Conservation (phyloP, 2,888 invertebrate genomes). For the Trissoscelio sp. region DNA sequence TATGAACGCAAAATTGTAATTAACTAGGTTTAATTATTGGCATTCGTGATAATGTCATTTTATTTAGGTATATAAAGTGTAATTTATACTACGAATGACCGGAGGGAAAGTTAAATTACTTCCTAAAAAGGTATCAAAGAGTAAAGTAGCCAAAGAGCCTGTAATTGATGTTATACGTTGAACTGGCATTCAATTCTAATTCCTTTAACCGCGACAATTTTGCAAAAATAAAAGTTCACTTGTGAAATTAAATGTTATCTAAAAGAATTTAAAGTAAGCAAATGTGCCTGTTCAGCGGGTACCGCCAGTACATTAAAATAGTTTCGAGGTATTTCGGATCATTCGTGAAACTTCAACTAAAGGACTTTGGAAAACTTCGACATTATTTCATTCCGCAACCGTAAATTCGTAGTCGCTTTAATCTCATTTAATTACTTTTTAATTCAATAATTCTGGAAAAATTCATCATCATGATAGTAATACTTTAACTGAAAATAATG, state of each 20-base stretch:
- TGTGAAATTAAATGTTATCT: constrained; percentile 20
- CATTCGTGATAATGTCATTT: constrained; percentile 10
- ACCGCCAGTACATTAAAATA: constrained; percentile 41
- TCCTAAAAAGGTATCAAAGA: constrained; percentile 41
- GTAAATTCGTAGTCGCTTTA: constrained; percentile 35
- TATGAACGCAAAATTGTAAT: too few species aligned
- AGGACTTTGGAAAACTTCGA: constrained; percentile 45
- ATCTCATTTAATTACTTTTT: constrained; percentile 48
- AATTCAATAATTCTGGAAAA: constrained; percentile 50
- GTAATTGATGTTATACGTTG: constrained; percentile 38
- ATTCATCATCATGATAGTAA: constrained; percentile 25
- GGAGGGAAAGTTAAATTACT: constrained; percentile 49
- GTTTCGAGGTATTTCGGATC: constrained; percentile 46
- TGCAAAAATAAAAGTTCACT: constrained; percentile 18
- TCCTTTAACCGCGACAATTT: constrained; percentile 30
- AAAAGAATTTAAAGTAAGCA: constrained; percentile 31
- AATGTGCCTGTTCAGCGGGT: constrained; percentile 25
- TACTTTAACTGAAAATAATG: constrained; percentile 14
- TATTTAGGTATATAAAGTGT: constrained; percentile 19
- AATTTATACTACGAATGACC: constrained; percentile 45
- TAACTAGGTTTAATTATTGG: too few species aligned
- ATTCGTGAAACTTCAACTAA: constrained; percentile 38
- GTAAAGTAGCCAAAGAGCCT: constrained; percentile 14
- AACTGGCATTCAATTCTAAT: constrained; percentile 40
- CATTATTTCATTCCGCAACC: constrained; percentile 44